A percentile compares a stretch with the other conserved stretches of the same genome.
phyloP scores from a whole-genome alignment of 2,797 vertebrate species.

The Lithobates pipiens region DNA sequence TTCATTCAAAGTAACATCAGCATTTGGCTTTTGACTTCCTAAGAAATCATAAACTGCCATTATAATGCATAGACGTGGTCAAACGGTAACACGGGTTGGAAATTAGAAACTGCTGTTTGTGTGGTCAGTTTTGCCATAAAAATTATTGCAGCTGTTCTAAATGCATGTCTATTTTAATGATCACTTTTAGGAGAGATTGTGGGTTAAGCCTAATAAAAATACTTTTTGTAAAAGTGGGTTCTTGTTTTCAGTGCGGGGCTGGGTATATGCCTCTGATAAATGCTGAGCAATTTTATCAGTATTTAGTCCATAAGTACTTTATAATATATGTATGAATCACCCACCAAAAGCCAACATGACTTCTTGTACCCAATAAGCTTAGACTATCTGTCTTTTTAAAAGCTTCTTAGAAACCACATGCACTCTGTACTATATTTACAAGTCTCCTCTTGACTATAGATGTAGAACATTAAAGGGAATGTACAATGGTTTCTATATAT shows the following conservation, averaged over 20 bases:
- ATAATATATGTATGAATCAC: slow-evolving; percentile 40
- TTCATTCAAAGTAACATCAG: too few relatives aligned
- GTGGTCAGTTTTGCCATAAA: too few relatives aligned
- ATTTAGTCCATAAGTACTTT: slow-evolving; percentile 1
- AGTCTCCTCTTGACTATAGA: neutral
- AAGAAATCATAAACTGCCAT: too few relatives aligned
- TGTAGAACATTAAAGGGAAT: too few relatives aligned
- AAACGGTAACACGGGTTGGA: too few relatives aligned
- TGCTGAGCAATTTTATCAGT: neutral
- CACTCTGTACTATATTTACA: slow-evolving; percentile 19
- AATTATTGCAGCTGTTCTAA: too few relatives aligned
- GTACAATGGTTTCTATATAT: too few relatives aligned
- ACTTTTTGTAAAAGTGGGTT: neutral
- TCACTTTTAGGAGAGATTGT: neutral
- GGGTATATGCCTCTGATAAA: too few relatives aligned
- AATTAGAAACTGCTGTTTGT: too few relatives aligned
- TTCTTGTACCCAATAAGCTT: neutral
- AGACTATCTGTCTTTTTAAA: slow-evolving; percentile 1
- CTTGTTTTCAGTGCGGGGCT: neutral
- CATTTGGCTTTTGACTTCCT: too few relatives aligned
- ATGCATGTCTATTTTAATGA: neutral
- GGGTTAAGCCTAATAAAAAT: neutral
- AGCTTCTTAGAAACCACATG: slow-evolving; percentile 48
- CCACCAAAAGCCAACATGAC: neutral
- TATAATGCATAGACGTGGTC: too few relatives aligned